These are phyloP conservation scores for Leptogaster cylindrica DNA, from an alignment of 2,888 invertebrate genomes.

Conservation along the genomic window DNA sequence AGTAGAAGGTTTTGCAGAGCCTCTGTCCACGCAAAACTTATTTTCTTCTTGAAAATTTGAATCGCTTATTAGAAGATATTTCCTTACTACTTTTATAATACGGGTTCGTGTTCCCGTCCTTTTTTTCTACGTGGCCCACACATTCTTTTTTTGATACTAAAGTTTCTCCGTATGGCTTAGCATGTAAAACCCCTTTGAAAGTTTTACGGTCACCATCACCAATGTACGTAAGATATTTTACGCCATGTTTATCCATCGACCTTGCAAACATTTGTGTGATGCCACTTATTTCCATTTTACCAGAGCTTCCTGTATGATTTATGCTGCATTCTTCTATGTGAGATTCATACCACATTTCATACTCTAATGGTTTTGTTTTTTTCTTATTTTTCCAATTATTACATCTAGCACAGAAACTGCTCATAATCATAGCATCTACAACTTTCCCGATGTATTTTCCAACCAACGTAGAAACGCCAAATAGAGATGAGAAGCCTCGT, in stretches of 20 bases:
- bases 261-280: slow-evolving; percentile 45
- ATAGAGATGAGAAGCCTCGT: slow-evolving; percentile 23
- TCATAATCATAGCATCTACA: slow-evolving; percentile 43
- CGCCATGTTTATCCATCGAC: slow-evolving; percentile 40
- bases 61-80: no score
- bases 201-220: slow-evolving; percentile 44
- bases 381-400: slow-evolving; percentile 41
- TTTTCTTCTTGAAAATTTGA: no score
- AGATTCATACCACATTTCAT: slow-evolving; percentile 40
- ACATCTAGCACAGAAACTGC: slow-evolving; percentile 46
- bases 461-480: slow-evolving; percentile 34
- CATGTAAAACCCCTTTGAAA: slow-evolving; percentile 20
- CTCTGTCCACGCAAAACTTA: no score
- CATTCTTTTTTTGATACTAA: slow-evolving; percentile 33
- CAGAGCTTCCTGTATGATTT: slow-evolving; percentile 45
- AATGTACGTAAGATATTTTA: slow-evolving; percentile 43
- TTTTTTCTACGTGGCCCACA: not conserved
- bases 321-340: slow-evolving; percentile 41
- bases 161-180: slow-evolving; percentile 37
- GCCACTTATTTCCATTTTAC: slow-evolving; percentile 45
- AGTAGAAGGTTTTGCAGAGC: no score
- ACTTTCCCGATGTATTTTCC: slow-evolving; percentile 42
- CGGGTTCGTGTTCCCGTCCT: no score
- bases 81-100: no score
- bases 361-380: slow-evolving; percentile 4